Evolutionary conservation across 2,113 vertebrate species (phyloP).

Genomic region (Campylorhamphus procurvoides): DNA sequence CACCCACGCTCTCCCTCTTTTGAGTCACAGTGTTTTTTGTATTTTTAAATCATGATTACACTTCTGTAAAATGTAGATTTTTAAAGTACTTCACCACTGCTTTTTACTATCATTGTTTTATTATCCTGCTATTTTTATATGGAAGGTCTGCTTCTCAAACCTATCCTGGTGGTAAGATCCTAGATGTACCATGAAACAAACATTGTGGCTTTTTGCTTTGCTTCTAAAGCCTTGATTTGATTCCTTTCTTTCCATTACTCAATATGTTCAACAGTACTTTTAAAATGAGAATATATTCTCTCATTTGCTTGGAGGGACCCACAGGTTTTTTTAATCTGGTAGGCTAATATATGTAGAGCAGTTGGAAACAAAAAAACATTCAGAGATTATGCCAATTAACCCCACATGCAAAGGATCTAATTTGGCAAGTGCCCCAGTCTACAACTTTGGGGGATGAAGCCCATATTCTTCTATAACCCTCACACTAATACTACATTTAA

Average conservation of each 20-base stretch:
- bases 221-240: conserved; percentile 13
- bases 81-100: not conserved
- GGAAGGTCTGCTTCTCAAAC: conserved; percentile 19
- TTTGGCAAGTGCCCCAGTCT: not conserved
- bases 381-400: not conserved
- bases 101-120: conserved; percentile 42
- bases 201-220: not conserved
- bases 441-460: not conserved
- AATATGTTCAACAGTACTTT: not conserved
- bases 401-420: not conserved
- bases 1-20: conserved; percentile 29
- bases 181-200: conserved; percentile 8
- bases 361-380: not conserved
- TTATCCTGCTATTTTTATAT: conserved; percentile 37
- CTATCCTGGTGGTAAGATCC: conserved; percentile 10
- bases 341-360: not conserved
- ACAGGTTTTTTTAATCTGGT: not conserved
- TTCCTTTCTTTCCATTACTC: not conserved
- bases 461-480: not conserved
- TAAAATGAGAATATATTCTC: conserved; percentile 7
- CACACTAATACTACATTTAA: not conserved
- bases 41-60: conserved; percentile 61
- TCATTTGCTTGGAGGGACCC: not conserved
- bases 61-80: conserved; percentile 53
- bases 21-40: conserved; percentile 58